Base-by-base conservation (phyloP, 2,888 invertebrate species). In the Pherbina coryleti region DNA sequence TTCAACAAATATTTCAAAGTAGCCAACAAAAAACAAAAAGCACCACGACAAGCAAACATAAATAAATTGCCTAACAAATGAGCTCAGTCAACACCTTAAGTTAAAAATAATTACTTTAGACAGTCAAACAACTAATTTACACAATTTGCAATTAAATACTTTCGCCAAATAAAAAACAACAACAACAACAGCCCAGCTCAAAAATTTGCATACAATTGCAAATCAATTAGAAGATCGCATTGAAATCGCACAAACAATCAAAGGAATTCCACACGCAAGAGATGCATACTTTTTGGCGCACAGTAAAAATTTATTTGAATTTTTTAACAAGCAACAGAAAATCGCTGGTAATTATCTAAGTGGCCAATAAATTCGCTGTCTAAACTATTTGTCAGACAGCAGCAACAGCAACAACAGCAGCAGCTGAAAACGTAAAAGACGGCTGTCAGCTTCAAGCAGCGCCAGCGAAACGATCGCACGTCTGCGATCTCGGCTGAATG, bases 351-450 rank as follows among this genome's bases (percentile, higher is more conserved):
- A 87, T 86, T 87, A 88, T 87, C 86, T 87, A 88, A 88, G 87
- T 88, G 88, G 86, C 87, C 88, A 88, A 88, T 88, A 88, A 88
- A 88, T 88, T 88, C 86, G 88, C 87, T 88, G 88, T 88, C 88
- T 84, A 86, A 88, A 87, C 88, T 88, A 88, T 88, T 88, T 88
- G 88, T 88, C 88, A 88, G 81, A 79, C 75, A 84, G 83, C 72
- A 57, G 28, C 69, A 64, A 11, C 67, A 57, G 66, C 74, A 49
- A 70, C 44, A 80, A 80, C 79, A 81, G 81, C 85, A 51, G 34
- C 8, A 22, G 69, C 64, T 66, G 66, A 76, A 78, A 67, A 57
- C 55, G 31, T n/a, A 17, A 55, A 19, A 69, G 62, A 64, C 73
- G 60, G 17, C 64, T 72, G 55, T 28, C 74, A 64, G 66, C 67